Conservation (phyloP, 2,113 vertebrate species). For the Laterallus jamaicensis region DNA sequence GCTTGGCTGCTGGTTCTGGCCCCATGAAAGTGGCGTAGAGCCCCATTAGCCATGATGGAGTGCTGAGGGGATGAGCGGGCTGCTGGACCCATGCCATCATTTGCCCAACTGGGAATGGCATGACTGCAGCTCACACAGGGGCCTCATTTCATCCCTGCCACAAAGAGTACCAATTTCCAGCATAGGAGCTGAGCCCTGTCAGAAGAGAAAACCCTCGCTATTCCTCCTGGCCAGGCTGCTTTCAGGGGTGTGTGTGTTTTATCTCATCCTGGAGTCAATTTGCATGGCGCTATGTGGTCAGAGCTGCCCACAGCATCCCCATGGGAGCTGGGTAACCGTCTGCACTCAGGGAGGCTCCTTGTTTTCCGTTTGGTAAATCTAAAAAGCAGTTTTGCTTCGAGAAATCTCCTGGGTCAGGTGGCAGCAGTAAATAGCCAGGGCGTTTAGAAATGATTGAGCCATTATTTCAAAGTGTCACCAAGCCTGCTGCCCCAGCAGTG, state of each 20-base stretch:
- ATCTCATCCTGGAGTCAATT: not conserved
- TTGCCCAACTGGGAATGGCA: not conserved
- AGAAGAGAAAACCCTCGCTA: not conserved
- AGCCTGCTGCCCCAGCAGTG: not conserved
- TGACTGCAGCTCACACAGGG: not conserved
- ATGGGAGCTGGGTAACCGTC: not conserved
- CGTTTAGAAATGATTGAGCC: constrained; percentile 37
- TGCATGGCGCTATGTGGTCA: not conserved
- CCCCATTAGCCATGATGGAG: fast-evolving
- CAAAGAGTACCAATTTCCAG: not conserved
- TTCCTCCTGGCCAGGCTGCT: not conserved
- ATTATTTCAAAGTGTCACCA: constrained; percentile 43
- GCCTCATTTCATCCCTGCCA: not conserved
- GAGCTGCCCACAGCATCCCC: not conserved
- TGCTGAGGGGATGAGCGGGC: fast-evolving
- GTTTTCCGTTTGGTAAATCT: not conserved
- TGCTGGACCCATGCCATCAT: fast-evolving
- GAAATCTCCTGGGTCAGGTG: constrained; percentile 25
- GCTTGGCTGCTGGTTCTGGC: not conserved
- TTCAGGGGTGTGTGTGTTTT: not conserved
- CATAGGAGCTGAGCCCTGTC: not conserved
- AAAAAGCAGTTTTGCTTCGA: not conserved
- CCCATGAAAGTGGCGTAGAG: not conserved
- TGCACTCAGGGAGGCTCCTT: not conserved
- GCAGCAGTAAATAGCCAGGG: constrained; percentile 38